phyloP scores from a whole-genome alignment of 2,113 vertebrate species.

The Chlorodrepanis virens region DNA sequence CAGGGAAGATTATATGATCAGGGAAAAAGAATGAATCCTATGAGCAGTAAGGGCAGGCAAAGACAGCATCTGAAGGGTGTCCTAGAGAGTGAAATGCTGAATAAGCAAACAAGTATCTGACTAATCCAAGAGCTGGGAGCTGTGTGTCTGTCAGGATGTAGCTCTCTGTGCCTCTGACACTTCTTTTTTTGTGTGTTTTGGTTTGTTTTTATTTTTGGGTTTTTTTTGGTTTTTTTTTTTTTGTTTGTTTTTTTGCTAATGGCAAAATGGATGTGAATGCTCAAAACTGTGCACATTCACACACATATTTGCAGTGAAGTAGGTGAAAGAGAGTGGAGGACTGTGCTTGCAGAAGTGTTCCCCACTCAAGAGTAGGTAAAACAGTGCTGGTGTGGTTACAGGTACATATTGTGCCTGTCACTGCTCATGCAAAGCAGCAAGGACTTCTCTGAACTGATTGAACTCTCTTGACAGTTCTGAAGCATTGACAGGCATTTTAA shows the following conservation, averaged over 20 bases:
- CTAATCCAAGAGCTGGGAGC: not conserved
- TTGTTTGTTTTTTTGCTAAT: fast-evolving
- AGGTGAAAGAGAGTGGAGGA: not conserved
- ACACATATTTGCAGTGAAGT: not conserved
- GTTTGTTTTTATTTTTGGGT: not conserved
- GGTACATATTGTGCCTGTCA: not conserved
- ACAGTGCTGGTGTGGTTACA: not conserved
- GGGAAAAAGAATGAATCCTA: not conserved
- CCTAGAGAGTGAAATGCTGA: not conserved
- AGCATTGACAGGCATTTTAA: not conserved
- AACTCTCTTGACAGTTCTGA: not conserved
- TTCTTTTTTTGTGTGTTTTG: not conserved
- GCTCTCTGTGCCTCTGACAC: not conserved
- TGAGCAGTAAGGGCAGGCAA: not conserved
- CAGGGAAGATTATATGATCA: not conserved
- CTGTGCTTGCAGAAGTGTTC: not conserved
- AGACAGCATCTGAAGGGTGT: not conserved
- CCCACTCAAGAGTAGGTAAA: fast-evolving
- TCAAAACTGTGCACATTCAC: not conserved
- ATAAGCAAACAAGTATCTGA: not conserved
- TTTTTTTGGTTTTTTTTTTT: too few relatives aligned
- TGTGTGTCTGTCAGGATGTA: not conserved
- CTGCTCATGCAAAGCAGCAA: not conserved
- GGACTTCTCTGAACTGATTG: not conserved
- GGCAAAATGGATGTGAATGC: too few relatives aligned